These are phyloP conservation scores for chimpanzee (Pan troglodytes) DNA, from an alignment of 2,113 vertebrate genomes.

Conservation along the genomic window DNA sequence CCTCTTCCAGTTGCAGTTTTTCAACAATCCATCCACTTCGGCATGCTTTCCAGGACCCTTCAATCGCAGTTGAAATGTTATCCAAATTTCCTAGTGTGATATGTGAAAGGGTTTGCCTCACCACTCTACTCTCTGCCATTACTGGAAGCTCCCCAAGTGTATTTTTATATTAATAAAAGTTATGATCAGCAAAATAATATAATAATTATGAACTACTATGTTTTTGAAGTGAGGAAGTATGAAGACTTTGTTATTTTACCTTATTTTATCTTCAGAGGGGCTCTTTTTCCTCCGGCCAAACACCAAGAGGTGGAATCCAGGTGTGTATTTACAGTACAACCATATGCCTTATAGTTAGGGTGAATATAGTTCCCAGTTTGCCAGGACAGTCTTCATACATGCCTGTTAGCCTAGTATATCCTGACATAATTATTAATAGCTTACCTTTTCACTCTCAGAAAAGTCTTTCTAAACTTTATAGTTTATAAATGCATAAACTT, in stretches of 20 bases:
- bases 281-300: neutral
- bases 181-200: neutral
- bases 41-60: neutral
- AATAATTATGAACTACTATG: neutral
- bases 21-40: neutral
- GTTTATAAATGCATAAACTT: neutral
- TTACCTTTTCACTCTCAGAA: neutral
- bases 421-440: neutral
- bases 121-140: neutral
- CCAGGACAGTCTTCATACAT: neutral
- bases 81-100: neutral
- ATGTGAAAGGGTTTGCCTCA: neutral
- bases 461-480: neutral
- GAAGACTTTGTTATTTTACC: neutral
- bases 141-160: neutral
- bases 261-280: neutral
- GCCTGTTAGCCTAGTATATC: neutral
- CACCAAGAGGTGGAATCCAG: neutral
- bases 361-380: neutral
- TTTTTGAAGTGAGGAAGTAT: neutral
- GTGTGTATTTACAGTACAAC: neutral
- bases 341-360: neutral
- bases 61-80: neutral
- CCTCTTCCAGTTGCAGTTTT: neutral
- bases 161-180: neutral